Evolutionary conservation across 2,797 vertebrate species (phyloP), one percentile per base, ranked within the genome.

Genomic region (Manis crassicaudata): DNA sequence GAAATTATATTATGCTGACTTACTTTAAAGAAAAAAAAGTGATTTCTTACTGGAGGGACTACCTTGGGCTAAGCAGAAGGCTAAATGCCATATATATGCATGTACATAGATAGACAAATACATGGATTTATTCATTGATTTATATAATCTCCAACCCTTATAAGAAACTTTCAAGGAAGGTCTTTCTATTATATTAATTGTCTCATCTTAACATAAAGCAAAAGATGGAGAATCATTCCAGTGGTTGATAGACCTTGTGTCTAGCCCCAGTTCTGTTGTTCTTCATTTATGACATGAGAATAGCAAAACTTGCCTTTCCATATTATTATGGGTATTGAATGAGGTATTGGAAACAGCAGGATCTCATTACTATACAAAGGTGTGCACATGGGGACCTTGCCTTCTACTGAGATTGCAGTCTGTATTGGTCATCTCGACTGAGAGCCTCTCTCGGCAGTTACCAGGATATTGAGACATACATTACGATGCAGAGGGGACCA

Each of bases 381-480:
- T 84, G 96, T 87, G 37, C 43, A 80, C 40, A 43, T 2, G 18
- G 32, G 56, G 67, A 76, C 77, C 35, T 67, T 67, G 62, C 43
- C 82, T 90, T 88, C 65, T 87, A 6, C 6, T 80, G 75, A 87
- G 92, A 94, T 73, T 89, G 60, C 63, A 73, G 23, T 40, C 80
- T 35, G 80, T 32, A 68, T 32, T n/a, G 91, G 35, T 95, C 95
- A 73, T 89, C 60, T 60, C 14, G 3, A 56, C 23, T 25, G 65
- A 86, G 18, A 86, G 83, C 13, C 54, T 97, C 50, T 93, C 85
- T 96, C 13, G 46, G 50, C 54, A 80, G 92, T 96, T 96, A 92
- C 97, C 88, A 95, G 93, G 96, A 97, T 90, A 96, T 88, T 29
- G 73, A 97, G 81, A 92, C 65, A 95, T 97, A 92, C 93, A 96